Base-by-base conservation (phyloP, 2,888 invertebrate species). In the Diogma glabrata region DNA sequence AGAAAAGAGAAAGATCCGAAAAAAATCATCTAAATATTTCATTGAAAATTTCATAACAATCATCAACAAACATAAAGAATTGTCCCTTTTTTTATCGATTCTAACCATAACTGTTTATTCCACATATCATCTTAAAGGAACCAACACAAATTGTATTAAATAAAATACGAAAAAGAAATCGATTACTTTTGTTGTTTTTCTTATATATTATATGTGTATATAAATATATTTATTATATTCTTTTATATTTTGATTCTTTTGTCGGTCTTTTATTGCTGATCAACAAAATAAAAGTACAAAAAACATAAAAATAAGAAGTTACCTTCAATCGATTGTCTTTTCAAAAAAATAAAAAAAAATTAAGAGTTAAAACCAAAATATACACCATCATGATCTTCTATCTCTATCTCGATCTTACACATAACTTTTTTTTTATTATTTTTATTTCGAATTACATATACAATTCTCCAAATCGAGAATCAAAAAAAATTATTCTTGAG, bases 291-390 rank as follows among this genome's bases (percentile, higher is more conserved):
- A 43, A 43, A 43, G 20, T 43, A 43, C 43, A 43, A 43, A 43
- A 23, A 43, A 38, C 20, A 22, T 20, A n/a, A 43, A 43, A 43
- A 43, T 43, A 43, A 43, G 43, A 43, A 43, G 43, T 43, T 43
- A 43, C 43, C 43, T 43, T 43, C 43, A 43, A 43, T 43, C 43
- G 43, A 43, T 43, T 43, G 43, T 43, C 43, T 43, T 43, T 43
- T 43, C 23, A 43, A 22, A 14, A 43, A 43, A 20, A 20, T 14
- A 43, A 43, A 43, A 43, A 38, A 16, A 38, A 36, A 36, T 16
- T n/a, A n/a, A n/a, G n/a, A n/a, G n/a, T n/a, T n/a, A n/a, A 36
- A 40, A 40, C 20, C 40, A 10, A 19, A 43, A 43, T 22, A 20
- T 43, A 43, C 43, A 43, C 43, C 43, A 43, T 43, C 43, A 43